Evolutionary conservation across 2,888 invertebrate genomes (phyloP), one percentile per base, ranked within the genome.

Genomic region (Leuctra nigra): DNA sequence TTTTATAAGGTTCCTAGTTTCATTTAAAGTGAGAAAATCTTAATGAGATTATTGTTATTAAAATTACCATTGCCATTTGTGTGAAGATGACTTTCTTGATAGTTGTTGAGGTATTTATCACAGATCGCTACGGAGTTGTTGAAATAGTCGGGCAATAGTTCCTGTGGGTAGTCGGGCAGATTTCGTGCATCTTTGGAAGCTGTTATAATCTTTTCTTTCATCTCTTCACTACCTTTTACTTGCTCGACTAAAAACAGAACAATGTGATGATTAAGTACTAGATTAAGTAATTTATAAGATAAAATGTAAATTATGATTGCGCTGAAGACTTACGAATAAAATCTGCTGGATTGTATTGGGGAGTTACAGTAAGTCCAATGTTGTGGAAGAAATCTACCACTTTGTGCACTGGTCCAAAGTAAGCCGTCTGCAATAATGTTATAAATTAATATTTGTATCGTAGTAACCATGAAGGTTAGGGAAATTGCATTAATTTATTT

Each of bases 311-410:
- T 9, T 22, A 33, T 18, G n/a, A n/a, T n/a, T n/a, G n/a, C n/a
- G n/a, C 33, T 22, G 53, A 50, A 57, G 57, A 78, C 84, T 82
- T 75, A 87, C 86, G 72, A 67, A 86, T 84, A 68, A 87, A 88
- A 70, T 90, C 89, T n/a, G 89, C 89, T 50, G 88, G 88, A 74
- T 90, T 90, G 68, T 87, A 89, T 68, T 87, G 84, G 3, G 84
- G 83, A 69, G 84, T 79, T 63, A 88, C 82, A 60, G 79, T 77
- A 58, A 88, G 76, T 55, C 86, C 87, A 58, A 88, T 79, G 59
- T 76, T 77, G 63, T 80, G 78, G 69, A 89, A 89, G 68, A 85
- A 86, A 63, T 82, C 79, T 39, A 87, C 81, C 55, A 88, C 84
- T 68, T 81, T 81, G 61, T 79, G 75, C 22, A 83, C 82, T 63